Evolutionary conservation across 2,888 invertebrate genomes (phyloP), one percentile per base, ranked within the genome.

Genomic region (Fragum sueziense): DNA sequence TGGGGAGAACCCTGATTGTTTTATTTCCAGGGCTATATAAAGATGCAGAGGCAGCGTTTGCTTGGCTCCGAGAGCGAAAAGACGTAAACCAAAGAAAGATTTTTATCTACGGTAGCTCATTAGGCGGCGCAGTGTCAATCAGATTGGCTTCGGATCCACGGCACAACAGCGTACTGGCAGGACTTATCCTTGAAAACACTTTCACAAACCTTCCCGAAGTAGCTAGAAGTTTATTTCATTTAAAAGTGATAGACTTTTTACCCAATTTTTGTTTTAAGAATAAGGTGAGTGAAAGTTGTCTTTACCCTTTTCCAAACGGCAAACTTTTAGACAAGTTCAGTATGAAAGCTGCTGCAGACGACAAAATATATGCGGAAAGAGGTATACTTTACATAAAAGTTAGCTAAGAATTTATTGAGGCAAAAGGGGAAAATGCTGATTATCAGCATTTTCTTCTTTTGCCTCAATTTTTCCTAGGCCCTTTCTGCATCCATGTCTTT

Each of bases 191-290:
- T 25, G 98, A 99, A 93, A 99, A 99, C 93, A 98, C 98, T 2
- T 99, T 99, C 91, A 98, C 98, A 4, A 97, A 97, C 92, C 97
- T 99, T 93, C 97, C 97, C 41, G 97, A 97, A 84, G 97, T 98
- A 96, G 97, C 97, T 25, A 95, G 95, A 88, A 95, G 96, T 80
- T 94, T 98, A 86, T 95, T 98, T 85, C 96, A 96, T 91, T 95
- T 96, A 94, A 95, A 94, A 89, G 68, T 86, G 37, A 92, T 97
- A 76, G 94, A 95, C 83, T 96, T 96, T 94, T 94, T 98, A 87
- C 98, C 98, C 80, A 94, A 95, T 87, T 95, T 96, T 93, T 96
- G 96, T 93, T 97, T 97, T 94, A 98, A 98, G 94, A 98, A 98
- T 94, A 96, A 97, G 95, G 98, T 98, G 93, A 86, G 71, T 33